phyloP scores from a whole-genome alignment of 2,113 vertebrate genomes.

The Anoura caudifer region DNA sequence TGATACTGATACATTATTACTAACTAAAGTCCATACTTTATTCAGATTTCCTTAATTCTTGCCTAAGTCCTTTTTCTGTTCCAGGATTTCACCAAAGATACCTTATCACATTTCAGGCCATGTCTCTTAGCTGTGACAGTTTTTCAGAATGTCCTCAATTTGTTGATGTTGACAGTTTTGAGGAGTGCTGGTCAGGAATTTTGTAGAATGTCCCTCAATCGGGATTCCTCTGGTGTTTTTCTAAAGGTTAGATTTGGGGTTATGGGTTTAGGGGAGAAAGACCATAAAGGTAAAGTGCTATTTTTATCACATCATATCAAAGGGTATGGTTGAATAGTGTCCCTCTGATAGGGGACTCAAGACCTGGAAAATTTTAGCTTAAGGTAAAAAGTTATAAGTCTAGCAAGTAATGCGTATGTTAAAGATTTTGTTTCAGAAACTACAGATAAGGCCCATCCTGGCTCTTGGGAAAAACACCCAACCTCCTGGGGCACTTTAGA shows the following conservation, averaged over 20 bases:
- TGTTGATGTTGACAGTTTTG: neutral
- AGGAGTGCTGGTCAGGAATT: neutral
- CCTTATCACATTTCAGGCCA: neutral
- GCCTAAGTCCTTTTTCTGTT: neutral
- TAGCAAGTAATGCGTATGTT: no score
- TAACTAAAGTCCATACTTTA: neutral
- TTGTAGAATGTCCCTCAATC: neutral
- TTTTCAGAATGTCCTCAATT: neutral
- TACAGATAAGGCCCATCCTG: no score
- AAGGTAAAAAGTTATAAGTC: no score
- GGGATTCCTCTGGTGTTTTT: neutral
- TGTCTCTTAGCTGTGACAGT: neutral
- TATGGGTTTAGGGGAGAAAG: neutral
- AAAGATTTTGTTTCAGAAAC: no score
- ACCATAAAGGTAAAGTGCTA: neutral
- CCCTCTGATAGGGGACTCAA: no score
- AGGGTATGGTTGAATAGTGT: neutral
- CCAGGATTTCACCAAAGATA: neutral
- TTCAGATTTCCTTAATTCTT: neutral
- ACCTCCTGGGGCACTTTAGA: no score
- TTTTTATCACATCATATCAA: neutral
- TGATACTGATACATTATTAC: neutral
- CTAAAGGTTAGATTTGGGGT: neutral
- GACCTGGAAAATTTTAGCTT: no score
- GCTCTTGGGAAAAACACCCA: no score